phyloP scores from a whole-genome alignment of 2,113 vertebrate genomes.

The Ardeotis arabs region DNA sequence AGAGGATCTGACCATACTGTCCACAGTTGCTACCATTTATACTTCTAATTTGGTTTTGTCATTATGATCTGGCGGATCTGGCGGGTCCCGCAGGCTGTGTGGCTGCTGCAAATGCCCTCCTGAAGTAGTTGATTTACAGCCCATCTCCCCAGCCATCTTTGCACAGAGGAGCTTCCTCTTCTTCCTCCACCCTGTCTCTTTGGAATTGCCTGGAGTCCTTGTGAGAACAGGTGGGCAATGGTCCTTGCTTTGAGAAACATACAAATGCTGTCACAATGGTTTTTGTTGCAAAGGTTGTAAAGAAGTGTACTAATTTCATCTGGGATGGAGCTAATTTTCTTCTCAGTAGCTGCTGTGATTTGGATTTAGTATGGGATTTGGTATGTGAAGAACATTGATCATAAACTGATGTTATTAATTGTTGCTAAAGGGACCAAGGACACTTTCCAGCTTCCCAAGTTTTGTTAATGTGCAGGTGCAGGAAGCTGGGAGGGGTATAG shows the following conservation, averaged over 20 bases:
- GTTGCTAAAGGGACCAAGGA: no score
- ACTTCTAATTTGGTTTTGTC: neutral
- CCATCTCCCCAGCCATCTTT: neutral
- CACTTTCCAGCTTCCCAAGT: no score
- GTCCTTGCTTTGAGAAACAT: neutral
- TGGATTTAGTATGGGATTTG: no score
- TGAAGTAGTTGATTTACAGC: neutral
- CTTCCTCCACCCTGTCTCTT: neutral
- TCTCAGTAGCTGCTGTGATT: no score
- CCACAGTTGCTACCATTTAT: neutral
- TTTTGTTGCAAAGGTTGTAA: neutral
- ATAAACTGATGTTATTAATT: no score
- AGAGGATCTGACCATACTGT: rapidly evolving
- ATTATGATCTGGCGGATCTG: neutral
- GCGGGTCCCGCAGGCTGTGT: neutral
- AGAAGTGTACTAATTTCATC: neutral
- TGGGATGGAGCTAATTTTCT: no score
- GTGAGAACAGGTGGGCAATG: neutral
- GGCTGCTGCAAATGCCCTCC: neutral
- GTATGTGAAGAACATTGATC: no score
- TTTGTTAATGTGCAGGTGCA: no score
- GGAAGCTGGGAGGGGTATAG: no score
- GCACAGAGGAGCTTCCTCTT: neutral
- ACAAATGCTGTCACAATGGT: neutral
- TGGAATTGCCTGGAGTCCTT: neutral